Evolutionary conservation across 2,888 invertebrate species (phyloP).

Genomic region (Parnassius apollo): DNA sequence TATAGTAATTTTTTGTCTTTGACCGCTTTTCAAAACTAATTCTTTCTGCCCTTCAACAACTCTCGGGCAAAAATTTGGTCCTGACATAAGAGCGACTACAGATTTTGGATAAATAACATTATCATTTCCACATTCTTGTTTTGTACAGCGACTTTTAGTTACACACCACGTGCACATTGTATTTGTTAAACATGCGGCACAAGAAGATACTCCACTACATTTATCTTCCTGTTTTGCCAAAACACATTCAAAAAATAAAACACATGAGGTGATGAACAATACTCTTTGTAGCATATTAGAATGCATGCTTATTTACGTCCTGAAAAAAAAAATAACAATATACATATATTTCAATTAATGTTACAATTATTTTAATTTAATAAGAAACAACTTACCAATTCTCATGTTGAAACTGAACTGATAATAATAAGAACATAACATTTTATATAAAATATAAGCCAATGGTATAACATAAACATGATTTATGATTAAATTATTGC

Average conservation of each 20-base stretch:
- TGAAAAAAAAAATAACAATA: neutral
- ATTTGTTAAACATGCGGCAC: constrained; percentile 51
- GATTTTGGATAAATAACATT: constrained; percentile 60
- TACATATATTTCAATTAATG: neutral
- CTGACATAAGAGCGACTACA: constrained; percentile 55
- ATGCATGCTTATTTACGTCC: constrained; percentile 8
- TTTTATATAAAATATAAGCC: constrained; percentile 7
- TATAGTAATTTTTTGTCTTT: constrained; percentile 46
- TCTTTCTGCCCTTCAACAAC: constrained; percentile 45
- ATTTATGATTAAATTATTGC: constrained; percentile 2
- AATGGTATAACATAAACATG: neutral
- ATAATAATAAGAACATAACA: neutral
- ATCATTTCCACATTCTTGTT: constrained; percentile 61
- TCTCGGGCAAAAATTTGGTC: constrained; percentile 60
- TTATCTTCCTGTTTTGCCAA: constrained; percentile 29
- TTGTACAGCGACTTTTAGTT: constrained; percentile 62
- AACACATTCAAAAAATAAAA: constrained; percentile 5
- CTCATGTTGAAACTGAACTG: constrained; percentile 4
- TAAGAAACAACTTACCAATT: constrained; percentile 7
- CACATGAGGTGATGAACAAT: neutral
- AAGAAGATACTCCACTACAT: constrained; percentile 44
- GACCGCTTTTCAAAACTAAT: constrained; percentile 51
- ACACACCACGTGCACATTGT: constrained; percentile 62
- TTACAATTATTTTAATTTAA: neutral
- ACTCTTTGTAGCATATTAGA: neutral